Percentiles rank a stretch among this genome's conserved stretches.
These are phyloP conservation scores for Mesembrinibis cayennensis DNA, from an alignment of 2,113 vertebrate species.

Conservation along the genomic window DNA sequence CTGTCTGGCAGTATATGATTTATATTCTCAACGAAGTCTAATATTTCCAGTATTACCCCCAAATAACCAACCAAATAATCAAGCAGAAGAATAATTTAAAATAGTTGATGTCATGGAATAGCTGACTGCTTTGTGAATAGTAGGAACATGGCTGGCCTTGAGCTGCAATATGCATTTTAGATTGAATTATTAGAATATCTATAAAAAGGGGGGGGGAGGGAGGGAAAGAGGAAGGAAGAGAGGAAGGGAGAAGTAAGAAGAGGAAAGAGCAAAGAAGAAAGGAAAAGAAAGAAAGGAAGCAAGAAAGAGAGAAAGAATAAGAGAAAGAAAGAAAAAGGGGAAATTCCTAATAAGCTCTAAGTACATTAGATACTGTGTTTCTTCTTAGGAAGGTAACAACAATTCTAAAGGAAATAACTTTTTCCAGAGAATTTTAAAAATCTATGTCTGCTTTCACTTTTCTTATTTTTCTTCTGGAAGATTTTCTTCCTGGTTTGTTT, in stretches of 20 bases:
- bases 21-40: constrained; percentile 70
- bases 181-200: not conserved
- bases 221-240: not conserved
- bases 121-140: constrained; percentile 23
- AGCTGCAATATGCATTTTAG: constrained; percentile 19
- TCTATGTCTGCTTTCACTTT: not conserved
- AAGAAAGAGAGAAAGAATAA: not conserved
- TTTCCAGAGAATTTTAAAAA: not conserved
- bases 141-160: not conserved
- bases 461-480: not conserved
- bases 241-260: not conserved
- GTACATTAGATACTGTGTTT: not conserved
- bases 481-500: not conserved
- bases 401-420: not conserved
- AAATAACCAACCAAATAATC: constrained; percentile 67
- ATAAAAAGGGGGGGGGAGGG: not conserved
- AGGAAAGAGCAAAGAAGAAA: not conserved
- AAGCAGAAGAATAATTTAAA: constrained; percentile 70
- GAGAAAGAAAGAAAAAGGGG: not conserved
- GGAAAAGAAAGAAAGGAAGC: not conserved
- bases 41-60: constrained; percentile 74
- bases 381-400: not conserved
- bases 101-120: constrained; percentile 66
- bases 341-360: not conserved
- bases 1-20: constrained; percentile 68